Conservation (phyloP, 1,140 invertebrate genomes). For the Lamellibrachia luymesi region DNA sequence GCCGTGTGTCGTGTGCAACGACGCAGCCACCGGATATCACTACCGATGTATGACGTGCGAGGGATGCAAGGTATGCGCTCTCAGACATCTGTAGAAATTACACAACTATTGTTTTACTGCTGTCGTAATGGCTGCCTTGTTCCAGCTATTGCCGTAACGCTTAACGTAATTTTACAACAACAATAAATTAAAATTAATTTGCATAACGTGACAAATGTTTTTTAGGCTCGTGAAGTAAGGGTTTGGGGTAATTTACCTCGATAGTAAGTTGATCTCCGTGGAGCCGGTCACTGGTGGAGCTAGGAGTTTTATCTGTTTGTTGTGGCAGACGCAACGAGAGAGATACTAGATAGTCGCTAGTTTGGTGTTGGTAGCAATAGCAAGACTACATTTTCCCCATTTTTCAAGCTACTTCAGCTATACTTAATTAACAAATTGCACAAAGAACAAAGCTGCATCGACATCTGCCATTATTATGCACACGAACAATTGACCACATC, state of each 20-base stretch:
- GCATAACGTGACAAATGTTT: neutral
- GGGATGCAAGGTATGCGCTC: slow-evolving; percentile 53
- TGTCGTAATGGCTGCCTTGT: neutral
- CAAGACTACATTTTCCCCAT: no score
- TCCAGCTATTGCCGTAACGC: neutral
- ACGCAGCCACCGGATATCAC: slow-evolving; percentile 58
- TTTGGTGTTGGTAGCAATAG: no score
- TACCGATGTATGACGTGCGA: slow-evolving; percentile 57
- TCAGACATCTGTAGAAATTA: neutral
- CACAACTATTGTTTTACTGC: neutral
- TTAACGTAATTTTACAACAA: neutral
- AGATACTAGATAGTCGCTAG: neutral
- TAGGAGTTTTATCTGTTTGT: neutral
- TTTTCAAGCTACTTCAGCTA: no score
- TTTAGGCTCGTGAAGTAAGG: neutral
- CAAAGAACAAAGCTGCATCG: no score
- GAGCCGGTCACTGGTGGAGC: no score
- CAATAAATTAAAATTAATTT: neutral
- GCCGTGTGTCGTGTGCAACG: slow-evolving; percentile 56
- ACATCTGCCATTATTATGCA: no score
- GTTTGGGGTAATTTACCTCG: no score
- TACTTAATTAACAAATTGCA: no score
- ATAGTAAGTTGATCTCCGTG: no score
- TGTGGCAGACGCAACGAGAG: neutral
- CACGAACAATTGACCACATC: neutral